Evolutionary conservation across 2,797 vertebrate species (phyloP).

Genomic region (Silurus aristotelis): DNA sequence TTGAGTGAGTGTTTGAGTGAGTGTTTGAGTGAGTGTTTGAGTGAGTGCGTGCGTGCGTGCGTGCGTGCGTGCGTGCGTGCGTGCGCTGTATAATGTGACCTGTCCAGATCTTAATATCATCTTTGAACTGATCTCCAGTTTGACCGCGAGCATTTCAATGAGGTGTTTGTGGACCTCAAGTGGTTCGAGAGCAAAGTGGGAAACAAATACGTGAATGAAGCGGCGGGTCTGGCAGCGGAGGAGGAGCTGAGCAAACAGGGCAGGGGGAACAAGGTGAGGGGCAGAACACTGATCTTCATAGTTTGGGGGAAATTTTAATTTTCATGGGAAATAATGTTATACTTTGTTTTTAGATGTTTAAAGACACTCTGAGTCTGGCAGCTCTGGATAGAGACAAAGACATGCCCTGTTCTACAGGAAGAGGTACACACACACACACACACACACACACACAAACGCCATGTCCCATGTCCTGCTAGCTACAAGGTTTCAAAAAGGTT

Average conservation of each 20-base stretch:
- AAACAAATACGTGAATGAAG: slow-evolving; percentile 97
- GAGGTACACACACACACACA: slow-evolving; percentile 65
- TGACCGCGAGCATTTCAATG: slow-evolving; percentile 94
- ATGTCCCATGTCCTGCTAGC: too few relatives aligned
- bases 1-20: background rate
- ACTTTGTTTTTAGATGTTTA: slow-evolving; percentile 69
- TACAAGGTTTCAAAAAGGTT: too few relatives aligned
- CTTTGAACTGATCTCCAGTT: slow-evolving; percentile 73
- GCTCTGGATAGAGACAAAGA: slow-evolving; percentile 77
- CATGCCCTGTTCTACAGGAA: slow-evolving; percentile 61
- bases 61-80: background rate
- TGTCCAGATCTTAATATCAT: too few relatives aligned
- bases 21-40: background rate
- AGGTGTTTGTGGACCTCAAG: slow-evolving; percentile 96
- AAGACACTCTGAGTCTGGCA: slow-evolving; percentile 77
- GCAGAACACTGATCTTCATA: background rate
- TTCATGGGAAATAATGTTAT: background rate
- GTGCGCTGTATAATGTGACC: background rate
- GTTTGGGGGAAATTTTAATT: background rate
- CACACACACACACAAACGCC: background rate
- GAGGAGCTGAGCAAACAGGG: slow-evolving; percentile 75
- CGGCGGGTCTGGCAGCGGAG: slow-evolving; percentile 90
- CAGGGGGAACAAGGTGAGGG: slow-evolving; percentile 77
- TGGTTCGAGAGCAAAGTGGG: slow-evolving; percentile 99
- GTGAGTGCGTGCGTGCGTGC: slow-evolving; percentile 34